phyloP scores from a whole-genome alignment of 2,113 vertebrate species.

The Saccopteryx leptura region DNA sequence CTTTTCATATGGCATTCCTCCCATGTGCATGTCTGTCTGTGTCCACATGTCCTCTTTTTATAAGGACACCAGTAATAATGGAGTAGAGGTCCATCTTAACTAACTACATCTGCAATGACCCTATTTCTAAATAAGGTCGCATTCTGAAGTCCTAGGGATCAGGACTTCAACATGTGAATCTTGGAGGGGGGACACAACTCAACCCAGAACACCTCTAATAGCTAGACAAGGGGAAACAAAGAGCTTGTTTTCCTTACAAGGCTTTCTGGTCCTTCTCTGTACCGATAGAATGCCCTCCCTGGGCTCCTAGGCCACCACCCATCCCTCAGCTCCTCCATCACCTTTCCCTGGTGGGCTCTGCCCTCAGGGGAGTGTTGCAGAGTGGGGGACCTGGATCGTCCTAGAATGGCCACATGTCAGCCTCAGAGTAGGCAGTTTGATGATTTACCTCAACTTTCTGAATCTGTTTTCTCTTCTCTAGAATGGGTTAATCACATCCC shows the following conservation, averaged over 20 bases:
- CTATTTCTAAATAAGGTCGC: conserved; percentile 7
- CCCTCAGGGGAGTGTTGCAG: background rate
- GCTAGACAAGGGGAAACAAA: background rate
- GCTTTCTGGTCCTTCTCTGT: background rate
- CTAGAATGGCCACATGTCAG: background rate
- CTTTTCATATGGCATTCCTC: background rate
- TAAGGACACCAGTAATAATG: background rate
- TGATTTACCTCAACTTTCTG: background rate
- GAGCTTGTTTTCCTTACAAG: background rate
- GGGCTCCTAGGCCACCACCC: background rate
- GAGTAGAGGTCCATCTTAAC: background rate
- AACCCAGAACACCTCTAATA: background rate
- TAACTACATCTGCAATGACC: background rate
- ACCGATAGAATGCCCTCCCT: background rate
- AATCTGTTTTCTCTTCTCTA: background rate
- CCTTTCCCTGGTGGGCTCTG: background rate
- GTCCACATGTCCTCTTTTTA: background rate
- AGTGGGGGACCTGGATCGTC: background rate
- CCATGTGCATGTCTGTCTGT: background rate
- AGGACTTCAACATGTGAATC: background rate
- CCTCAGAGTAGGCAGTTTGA: background rate
- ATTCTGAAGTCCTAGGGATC: background rate
- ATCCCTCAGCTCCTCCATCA: background rate
- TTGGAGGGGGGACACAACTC: background rate
- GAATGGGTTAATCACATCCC: background rate